These are phyloP conservation scores for Helicoverpa armigera DNA, from an alignment of 1,140 invertebrate genomes.

Conservation along the genomic window DNA sequence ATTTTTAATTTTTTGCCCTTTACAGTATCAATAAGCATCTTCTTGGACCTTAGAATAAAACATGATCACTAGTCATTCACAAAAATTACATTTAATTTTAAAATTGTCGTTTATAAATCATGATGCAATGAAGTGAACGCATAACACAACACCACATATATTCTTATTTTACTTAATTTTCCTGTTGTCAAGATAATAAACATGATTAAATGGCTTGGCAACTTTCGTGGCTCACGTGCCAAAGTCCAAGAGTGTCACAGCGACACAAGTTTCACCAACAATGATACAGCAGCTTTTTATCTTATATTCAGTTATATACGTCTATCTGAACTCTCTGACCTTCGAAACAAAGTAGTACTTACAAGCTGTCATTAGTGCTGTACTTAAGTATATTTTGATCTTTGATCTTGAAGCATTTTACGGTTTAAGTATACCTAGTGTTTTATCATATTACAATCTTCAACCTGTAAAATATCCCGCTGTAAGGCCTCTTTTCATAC, in stretches of 20 bases:
- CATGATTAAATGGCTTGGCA: no score
- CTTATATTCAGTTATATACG: background rate
- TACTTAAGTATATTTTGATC: background rate
- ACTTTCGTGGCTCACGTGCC: background rate
- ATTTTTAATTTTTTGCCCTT: no score
- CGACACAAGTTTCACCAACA: background rate
- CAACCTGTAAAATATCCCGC: background rate
- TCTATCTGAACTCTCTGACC: background rate
- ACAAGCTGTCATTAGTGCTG: background rate
- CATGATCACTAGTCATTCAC: no score
- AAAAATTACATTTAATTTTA: no score
- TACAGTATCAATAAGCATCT: no score
- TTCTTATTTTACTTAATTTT: background rate
- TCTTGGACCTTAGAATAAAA: no score
- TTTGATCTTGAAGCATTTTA: background rate
- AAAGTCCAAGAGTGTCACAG: background rate
- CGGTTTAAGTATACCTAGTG: background rate
- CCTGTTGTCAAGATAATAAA: background rate
- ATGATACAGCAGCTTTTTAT: slow-evolving; percentile 2
- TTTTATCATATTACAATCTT: background rate
- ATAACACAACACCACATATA: no score
- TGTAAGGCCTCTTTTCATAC: background rate
- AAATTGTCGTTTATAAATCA: no score
- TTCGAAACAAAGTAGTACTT: background rate
- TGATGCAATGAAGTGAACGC: no score